Base-by-base conservation (phyloP, 2,113 vertebrate genomes). In the Neotragus moschatus region DNA sequence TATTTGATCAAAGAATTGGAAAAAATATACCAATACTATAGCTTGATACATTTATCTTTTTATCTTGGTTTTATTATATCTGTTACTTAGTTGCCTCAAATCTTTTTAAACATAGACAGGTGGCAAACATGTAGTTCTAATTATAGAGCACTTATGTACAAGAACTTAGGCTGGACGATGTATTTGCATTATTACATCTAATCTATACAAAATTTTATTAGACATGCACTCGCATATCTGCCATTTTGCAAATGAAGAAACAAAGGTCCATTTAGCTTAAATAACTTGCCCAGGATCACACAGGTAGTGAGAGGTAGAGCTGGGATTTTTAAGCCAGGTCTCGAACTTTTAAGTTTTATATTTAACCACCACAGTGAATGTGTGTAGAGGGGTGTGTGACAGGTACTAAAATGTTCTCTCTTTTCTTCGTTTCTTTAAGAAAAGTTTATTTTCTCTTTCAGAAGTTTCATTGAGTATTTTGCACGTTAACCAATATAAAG, bases 191-290 rank as follows among this genome's bases (percentile, higher is more conserved):
- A 53, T 77, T 84, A 88, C 14, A 47, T 58, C 2, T 75, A 84
- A 66, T 39, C 33, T 53, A 81, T 26, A 82, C 5, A 88, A 86
- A 93, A 73, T 95, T 66, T 19, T 30, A 61, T 56, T 30, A 81
- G 80, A 43, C 14, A 39, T 61, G 19, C 30, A 43, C 11, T 45
- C 36, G 28, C 81, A 25, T n/a, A 95, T 66, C 95, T 93, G 8
- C 17, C 16, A 28, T 89, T 93, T 91, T 97, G 9, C 19, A 87
- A 90, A 87, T 80, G 30, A 91, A 80, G 51, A 75, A 97, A 91
- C 6, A 51, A 58, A 33, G 12, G 13, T 70, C 25, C 8, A 51
- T 51, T 63, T 36, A 75, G 4, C 23, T 63, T 47, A 84, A 55
- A 11, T 45, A 80, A 85, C 8, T 87, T 82, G 17, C 2, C 36